Evolutionary conservation across 2,797 vertebrate species (phyloP).

Genomic region (Myotis findleyi): DNA sequence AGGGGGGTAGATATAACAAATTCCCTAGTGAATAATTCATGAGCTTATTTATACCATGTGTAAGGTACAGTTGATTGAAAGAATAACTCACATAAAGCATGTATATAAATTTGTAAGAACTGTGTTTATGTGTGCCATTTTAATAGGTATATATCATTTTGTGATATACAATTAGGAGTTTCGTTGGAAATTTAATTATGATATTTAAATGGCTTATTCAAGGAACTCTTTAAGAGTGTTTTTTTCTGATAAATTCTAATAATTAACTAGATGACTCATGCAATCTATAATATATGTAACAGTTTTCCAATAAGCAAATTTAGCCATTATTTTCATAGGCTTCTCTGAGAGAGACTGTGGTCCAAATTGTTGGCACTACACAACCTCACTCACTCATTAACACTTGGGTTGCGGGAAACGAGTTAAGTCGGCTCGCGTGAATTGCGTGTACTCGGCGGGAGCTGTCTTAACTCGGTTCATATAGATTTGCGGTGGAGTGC

Average conservation of each 20-base stretch:
- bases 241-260: conserved; percentile 26
- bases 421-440: too few relatives aligned
- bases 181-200: not conserved
- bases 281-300: not conserved
- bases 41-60: not conserved
- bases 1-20: not conserved
- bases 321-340: not conserved
- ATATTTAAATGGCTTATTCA: not conserved
- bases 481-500: too few relatives aligned
- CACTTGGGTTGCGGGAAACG: too few relatives aligned
- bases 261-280: not conserved
- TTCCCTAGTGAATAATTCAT: not conserved
- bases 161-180: not conserved
- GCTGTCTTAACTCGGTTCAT: too few relatives aligned
- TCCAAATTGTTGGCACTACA: not conserved
- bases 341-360: not conserved
- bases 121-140: not conserved
- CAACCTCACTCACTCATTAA: conserved; percentile 19
- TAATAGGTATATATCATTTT: not conserved
- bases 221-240: not conserved
- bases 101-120: not conserved
- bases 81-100: not conserved
- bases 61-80: not conserved
- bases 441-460: too few relatives aligned
- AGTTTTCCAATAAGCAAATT: not conserved